Evolutionary conservation across 2,888 invertebrate species (phyloP).

Genomic region (Drosophila mimica): DNA sequence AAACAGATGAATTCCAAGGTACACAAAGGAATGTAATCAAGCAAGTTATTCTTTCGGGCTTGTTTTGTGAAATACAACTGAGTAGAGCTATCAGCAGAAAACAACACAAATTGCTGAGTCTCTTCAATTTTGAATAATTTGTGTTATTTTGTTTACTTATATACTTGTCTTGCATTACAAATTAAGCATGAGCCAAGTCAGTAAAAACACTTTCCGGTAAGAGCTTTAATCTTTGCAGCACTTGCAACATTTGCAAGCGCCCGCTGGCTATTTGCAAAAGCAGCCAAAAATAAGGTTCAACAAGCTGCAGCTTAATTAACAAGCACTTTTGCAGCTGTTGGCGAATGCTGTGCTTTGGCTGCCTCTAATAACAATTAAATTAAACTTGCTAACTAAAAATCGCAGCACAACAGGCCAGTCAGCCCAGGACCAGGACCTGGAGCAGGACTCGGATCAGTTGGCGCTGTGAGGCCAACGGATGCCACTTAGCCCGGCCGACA

Average conservation of each 20-base stretch:
- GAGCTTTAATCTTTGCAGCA: not conserved
- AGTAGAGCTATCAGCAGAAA: not conserved
- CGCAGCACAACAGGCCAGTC: constrained; percentile 45
- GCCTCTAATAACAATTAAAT: constrained; percentile 76
- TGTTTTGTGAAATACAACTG: not conserved
- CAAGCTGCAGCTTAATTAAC: constrained; percentile 69
- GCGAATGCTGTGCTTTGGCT: constrained; percentile 43
- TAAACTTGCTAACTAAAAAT: constrained; percentile 63
- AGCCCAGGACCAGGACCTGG: constrained; percentile 8
- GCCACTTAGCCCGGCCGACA: constrained; percentile 40
- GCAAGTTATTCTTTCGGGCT: not conserved
- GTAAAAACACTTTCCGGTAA: not conserved
- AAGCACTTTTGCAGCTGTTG: constrained; percentile 53
- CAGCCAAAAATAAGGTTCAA: constrained; percentile 27
- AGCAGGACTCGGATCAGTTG: constrained; percentile 12
- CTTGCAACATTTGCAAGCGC: not conserved
- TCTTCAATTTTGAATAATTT: not conserved
- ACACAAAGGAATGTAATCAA: not conserved
- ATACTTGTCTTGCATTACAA: not conserved
- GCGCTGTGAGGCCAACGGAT: constrained; percentile 27
- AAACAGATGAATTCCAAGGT: not conserved
- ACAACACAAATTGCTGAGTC: not conserved
- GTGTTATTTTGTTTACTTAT: not conserved
- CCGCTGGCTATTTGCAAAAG: constrained; percentile 10
- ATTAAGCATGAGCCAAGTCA: not conserved